Conservation (phyloP, 2,888 invertebrate species). For the Philopedon plagiatum region DNA sequence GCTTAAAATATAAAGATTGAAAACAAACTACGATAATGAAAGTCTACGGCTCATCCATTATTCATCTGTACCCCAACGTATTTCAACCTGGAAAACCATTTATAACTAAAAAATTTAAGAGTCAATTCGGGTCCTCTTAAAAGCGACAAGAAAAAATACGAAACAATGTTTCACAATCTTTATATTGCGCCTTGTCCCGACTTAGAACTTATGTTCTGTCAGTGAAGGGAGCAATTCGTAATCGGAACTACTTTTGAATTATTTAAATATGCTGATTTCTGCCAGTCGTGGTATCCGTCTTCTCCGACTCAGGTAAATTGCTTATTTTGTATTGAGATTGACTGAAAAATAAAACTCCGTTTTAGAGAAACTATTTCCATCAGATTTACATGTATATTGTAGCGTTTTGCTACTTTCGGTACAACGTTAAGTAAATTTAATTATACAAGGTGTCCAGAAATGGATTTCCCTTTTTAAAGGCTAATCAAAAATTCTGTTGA, state of each 20-base stretch:
- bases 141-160: slow-evolving; percentile 63
- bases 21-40: no score
- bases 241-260: slow-evolving; percentile 62
- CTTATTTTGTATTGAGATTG: slow-evolving; percentile 1
- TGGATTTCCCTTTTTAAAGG: no score
- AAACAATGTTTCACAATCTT: slow-evolving; percentile 67
- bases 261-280: slow-evolving; percentile 60
- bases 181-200: slow-evolving; percentile 61
- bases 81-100: slow-evolving; percentile 19
- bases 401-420: no score
- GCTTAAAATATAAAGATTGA: no score
- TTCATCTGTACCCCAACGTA: background rate
- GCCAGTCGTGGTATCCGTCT: slow-evolving; percentile 27
- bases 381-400: no score
- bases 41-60: no score
- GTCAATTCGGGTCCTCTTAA: slow-evolving; percentile 50
- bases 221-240: slow-evolving; percentile 60
- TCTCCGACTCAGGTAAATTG: slow-evolving; percentile 23
- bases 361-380: no score
- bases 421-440: no score
- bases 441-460: no score
- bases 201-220: slow-evolving; percentile 64
- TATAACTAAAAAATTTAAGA: slow-evolving; percentile 43
- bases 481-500: no score
- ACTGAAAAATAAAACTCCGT: background rate